phyloP scores from a whole-genome alignment of 1,140 invertebrate genomes.

The Tigriopus japonicus region DNA sequence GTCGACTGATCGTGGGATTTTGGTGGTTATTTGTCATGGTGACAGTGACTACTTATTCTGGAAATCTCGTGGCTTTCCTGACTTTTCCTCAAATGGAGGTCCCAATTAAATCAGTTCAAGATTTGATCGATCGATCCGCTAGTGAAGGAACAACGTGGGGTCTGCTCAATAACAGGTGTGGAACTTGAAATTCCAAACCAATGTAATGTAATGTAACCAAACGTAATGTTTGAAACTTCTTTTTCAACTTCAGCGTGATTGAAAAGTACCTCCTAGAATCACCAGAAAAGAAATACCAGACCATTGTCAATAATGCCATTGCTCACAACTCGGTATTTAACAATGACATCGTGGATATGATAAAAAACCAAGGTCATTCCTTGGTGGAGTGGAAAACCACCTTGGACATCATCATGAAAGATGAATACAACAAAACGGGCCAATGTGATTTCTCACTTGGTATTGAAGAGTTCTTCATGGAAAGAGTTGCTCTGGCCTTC shows the following conservation, averaged over 20 bases:
- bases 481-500: conserved; percentile 54
- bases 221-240: no score
- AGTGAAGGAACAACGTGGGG: conserved; percentile 43
- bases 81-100: conserved; percentile 71
- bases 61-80: conserved; percentile 75
- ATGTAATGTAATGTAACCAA: no score
- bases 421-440: conserved; percentile 37
- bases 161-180: conserved; percentile 36
- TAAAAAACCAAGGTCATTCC: conserved; percentile 43
- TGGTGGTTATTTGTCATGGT: conserved; percentile 87
- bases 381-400: conserved; percentile 61
- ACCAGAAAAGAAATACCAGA: conserved; percentile 15
- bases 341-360: conserved; percentile 32
- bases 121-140: conserved; percentile 38
- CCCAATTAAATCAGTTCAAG: conserved; percentile 47
- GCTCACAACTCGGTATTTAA: conserved; percentile 17
- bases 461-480: conserved; percentile 43
- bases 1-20: conserved; percentile 62
- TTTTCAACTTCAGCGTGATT: conserved; percentile 23
- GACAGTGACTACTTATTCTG: conserved; percentile 74
- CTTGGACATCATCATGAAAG: conserved; percentile 41
- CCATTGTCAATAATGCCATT: conserved; percentile 23
- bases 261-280: conserved; percentile 1
- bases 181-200: no score
- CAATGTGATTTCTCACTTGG: conserved; percentile 47